Conservation (phyloP, 2,113 vertebrate genomes). For the Pedionomus torquatus region DNA sequence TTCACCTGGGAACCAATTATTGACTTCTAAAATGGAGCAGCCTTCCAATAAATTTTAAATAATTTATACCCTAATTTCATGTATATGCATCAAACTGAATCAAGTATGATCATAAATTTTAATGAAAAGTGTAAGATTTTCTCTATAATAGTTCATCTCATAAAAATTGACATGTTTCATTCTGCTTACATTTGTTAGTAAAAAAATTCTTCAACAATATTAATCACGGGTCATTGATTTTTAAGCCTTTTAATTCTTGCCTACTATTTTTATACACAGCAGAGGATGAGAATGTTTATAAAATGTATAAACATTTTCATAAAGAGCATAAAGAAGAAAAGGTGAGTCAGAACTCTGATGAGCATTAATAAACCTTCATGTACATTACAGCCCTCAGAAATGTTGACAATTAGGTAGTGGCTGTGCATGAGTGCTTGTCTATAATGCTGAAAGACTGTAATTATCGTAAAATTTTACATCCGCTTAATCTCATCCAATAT, state of each 20-base stretch:
- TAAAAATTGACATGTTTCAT: conserved; percentile 13
- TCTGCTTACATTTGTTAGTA: background rate
- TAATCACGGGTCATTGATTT: background rate
- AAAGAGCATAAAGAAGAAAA: conserved; percentile 1
- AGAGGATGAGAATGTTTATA: background rate
- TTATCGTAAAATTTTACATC: conserved; percentile 63
- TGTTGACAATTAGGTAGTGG: conserved; percentile 28
- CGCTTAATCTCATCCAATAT: conserved; percentile 18
- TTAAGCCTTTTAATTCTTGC: conserved; percentile 16
- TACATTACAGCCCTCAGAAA: conserved; percentile 28
- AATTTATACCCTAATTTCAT: conserved; percentile 40
- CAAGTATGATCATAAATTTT: conserved; percentile 57
- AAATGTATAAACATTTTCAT: background rate
- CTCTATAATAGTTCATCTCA: conserved; percentile 9
- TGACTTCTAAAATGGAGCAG: conserved; percentile 48
- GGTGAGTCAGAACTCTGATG: background rate
- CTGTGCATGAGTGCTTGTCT: conserved; percentile 35
- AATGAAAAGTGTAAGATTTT: conserved; percentile 39
- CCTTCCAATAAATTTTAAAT: conserved; percentile 60
- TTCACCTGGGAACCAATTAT: conserved; percentile 40
- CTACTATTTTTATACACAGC: background rate
- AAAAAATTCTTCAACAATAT: background rate
- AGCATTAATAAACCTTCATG: conserved; percentile 34
- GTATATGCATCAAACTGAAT: conserved; percentile 52
- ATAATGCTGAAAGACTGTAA: conserved; percentile 39